Conservation (phyloP, 1,140 invertebrate genomes). For the Probaryconus sp. region DNA sequence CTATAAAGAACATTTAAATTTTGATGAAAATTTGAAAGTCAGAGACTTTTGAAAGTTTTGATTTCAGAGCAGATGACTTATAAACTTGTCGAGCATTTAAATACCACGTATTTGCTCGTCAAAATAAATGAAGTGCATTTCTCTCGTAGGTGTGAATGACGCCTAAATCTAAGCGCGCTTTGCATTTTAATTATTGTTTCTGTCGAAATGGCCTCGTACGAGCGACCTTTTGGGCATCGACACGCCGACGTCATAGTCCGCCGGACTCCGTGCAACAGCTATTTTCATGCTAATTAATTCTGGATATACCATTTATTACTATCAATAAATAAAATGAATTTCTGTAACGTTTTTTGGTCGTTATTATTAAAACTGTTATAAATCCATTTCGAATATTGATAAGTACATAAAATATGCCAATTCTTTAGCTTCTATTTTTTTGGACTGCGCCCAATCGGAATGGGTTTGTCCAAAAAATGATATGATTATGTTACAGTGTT, state of each 20-base stretch:
- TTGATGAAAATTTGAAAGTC: too few species aligned
- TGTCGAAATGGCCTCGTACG: slow-evolving; percentile 33
- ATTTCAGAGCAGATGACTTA: too few species aligned
- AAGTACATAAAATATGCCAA: slow-evolving; percentile 11
- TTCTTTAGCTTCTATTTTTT: too few species aligned
- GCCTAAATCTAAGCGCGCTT: slow-evolving; percentile 37
- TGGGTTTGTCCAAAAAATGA: too few species aligned
- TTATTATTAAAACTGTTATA: slow-evolving; percentile 27
- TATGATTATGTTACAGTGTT: too few species aligned
- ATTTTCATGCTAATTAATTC: slow-evolving; percentile 56
- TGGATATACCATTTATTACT: slow-evolving; percentile 36
- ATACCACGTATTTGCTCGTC: too few species aligned
- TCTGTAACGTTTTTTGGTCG: slow-evolving; percentile 16
- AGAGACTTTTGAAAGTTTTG: too few species aligned
- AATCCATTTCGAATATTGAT: slow-evolving; percentile 23
- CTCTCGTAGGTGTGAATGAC: too few species aligned
- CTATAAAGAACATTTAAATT: too few species aligned
- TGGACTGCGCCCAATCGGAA: too few species aligned
- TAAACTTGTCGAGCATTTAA: too few species aligned
- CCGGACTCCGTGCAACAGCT: slow-evolving; percentile 19
- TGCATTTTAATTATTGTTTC: slow-evolving; percentile 34
- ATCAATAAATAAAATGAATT: slow-evolving; percentile 46
- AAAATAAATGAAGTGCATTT: too few species aligned
- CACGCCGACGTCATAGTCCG: slow-evolving; percentile 45
- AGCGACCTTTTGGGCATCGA: slow-evolving; percentile 45